Evolutionary conservation across 2,113 vertebrate species (phyloP).

Genomic region (Salvator merianae): DNA sequence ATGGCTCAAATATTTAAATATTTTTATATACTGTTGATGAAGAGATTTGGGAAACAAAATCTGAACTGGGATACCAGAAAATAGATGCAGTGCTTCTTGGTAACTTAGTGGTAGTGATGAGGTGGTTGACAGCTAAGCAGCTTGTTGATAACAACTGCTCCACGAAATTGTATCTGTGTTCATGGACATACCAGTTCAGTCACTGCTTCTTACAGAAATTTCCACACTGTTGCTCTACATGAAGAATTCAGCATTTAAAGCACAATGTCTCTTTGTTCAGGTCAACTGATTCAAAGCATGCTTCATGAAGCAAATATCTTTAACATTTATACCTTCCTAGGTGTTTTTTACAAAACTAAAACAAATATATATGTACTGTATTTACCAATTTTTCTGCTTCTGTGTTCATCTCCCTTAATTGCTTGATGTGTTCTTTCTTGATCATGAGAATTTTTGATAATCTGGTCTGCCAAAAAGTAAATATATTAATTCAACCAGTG

Average conservation of each 20-base stretch:
- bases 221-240: not conserved
- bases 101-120: not conserved
- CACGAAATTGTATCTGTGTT: not conserved
- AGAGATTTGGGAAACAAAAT: not conserved
- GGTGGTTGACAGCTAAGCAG: not conserved
- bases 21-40: not conserved
- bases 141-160: too few species aligned
- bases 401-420: conserved; percentile 97
- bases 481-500: conserved; percentile 53
- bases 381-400: conserved; percentile 97
- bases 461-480: conserved; percentile 82
- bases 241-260: not conserved
- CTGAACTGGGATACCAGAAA: not conserved
- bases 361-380: conserved; percentile 35
- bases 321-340: not conserved
- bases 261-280: not conserved
- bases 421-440: conserved; percentile 98
- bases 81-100: not conserved
- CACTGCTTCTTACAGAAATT: not conserved
- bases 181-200: not conserved
- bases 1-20: not conserved
- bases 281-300: not conserved
- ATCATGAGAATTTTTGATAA: conserved; percentile 99
- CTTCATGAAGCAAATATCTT: not conserved
- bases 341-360: conserved; percentile 27